Percentiles rank a stretch among this genome's conserved stretches.
Evolutionary conservation across 2,113 vertebrate genomes (phyloP).

Genomic region (Jaculus jaculus): DNA sequence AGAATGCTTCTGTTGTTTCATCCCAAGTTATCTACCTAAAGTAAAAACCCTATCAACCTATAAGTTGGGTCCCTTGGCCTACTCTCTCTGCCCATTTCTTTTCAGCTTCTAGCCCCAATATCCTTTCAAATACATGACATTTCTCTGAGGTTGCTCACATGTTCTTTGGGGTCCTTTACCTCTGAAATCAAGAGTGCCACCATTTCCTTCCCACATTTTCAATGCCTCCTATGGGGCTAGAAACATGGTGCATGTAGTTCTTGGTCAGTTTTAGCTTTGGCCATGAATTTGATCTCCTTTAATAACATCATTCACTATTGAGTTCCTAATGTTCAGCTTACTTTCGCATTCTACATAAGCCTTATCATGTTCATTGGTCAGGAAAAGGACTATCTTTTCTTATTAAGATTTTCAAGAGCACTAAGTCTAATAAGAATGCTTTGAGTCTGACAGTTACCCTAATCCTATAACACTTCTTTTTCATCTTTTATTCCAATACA

Average conservation of each 20-base stretch:
- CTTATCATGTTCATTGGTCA: accelerated
- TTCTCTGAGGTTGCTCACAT: not conserved
- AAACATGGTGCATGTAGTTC: not conserved
- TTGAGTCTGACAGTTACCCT: not conserved
- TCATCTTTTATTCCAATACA: not conserved
- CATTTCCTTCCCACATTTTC: not conserved
- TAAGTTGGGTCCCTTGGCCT: not conserved
- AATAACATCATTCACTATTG: not conserved
- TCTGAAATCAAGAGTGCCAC: not conserved
- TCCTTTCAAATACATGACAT: not conserved
- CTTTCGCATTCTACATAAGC: not conserved
- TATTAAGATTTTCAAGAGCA: not conserved
- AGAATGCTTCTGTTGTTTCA: not conserved
- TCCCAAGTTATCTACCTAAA: not conserved
- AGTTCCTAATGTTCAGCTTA: no score
- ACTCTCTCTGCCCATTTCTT: not conserved
- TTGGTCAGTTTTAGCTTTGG: not conserved
- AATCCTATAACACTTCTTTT: not conserved
- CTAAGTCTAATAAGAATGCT: not conserved
- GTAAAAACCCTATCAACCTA: not conserved
- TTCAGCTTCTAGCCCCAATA: accelerated
- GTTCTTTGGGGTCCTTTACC: not conserved
- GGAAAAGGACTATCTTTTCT: not conserved
- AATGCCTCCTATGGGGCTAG: not conserved
- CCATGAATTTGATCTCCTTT: not conserved